Evolutionary conservation across 2,113 vertebrate genomes (phyloP).

Genomic region (Apodemus sylvaticus): DNA sequence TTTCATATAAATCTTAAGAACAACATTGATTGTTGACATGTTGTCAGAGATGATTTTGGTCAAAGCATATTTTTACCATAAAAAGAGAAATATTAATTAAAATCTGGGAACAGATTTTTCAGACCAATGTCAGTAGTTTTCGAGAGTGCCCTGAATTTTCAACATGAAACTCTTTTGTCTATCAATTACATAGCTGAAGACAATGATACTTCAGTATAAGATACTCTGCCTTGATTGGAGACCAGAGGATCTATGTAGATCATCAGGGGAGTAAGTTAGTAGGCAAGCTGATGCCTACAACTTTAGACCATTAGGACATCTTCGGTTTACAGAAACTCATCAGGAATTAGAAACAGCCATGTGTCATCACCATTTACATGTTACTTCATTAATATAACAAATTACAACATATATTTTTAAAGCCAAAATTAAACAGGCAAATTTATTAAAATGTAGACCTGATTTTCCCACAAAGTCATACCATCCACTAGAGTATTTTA

Average conservation of each 20-base stretch:
- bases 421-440: slow-evolving; percentile 50
- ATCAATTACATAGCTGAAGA: neutral
- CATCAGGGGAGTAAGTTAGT: neutral
- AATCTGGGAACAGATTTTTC: slow-evolving; percentile 11
- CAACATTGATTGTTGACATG: neutral
- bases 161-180: neutral
- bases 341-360: slow-evolving; percentile 1
- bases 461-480: slow-evolving; percentile 49
- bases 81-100: slow-evolving; percentile 38
- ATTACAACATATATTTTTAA: neutral
- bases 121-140: neutral
- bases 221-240: neutral
- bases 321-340: neutral
- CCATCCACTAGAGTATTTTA: neutral
- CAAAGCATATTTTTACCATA: slow-evolving; percentile 22
- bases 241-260: neutral
- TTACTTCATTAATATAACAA: slow-evolving; percentile 39
- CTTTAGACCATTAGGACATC: neutral
- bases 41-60: slow-evolving; percentile 45
- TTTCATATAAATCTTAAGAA: slow-evolving; percentile 41
- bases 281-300: neutral
- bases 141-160: slow-evolving; percentile 24
- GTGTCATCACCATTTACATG: neutral
- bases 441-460: slow-evolving; percentile 42
- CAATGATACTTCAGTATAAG: neutral